A percentile compares a stretch with the other conserved stretches of the same genome.
phyloP scores from a whole-genome alignment of 2,113 vertebrate genomes.

The Sorex araneus region DNA sequence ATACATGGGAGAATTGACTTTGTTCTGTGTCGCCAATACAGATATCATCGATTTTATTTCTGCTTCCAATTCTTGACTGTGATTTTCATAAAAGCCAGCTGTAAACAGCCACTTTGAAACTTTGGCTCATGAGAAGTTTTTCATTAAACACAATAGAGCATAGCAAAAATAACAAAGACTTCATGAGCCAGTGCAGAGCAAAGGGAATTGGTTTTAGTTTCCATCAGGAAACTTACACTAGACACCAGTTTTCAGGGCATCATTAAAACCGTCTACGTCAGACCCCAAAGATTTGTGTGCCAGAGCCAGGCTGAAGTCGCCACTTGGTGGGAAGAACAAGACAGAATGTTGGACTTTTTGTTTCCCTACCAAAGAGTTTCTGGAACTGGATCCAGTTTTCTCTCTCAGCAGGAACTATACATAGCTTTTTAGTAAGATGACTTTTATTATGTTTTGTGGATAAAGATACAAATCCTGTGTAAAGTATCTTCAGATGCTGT shows the following conservation, averaged over 20 bases:
- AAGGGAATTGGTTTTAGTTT: slow-evolving; percentile 52
- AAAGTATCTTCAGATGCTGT: not conserved
- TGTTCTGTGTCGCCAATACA: slow-evolving; percentile 59
- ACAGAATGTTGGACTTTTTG: not conserved
- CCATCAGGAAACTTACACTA: slow-evolving; percentile 40
- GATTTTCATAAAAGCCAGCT: slow-evolving; percentile 88
- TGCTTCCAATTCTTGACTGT: slow-evolving; percentile 85
- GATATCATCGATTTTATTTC: slow-evolving; percentile 82
- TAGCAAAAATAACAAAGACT: slow-evolving; percentile 81
- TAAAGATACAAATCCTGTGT: slow-evolving; percentile 62
- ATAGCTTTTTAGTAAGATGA: slow-evolving; percentile 13
- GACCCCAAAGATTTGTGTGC: not conserved
- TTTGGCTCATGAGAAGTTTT: slow-evolving; percentile 84
- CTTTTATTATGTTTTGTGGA: slow-evolving; percentile 21
- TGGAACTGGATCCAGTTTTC: slow-evolving; percentile 63
- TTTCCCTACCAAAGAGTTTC: slow-evolving; percentile 62
- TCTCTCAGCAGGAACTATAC: slow-evolving; percentile 25
- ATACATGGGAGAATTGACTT: not conserved
- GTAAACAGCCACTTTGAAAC: slow-evolving; percentile 86
- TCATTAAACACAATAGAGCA: slow-evolving; percentile 85
- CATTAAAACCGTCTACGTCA: not conserved
- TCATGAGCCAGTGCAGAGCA: slow-evolving; percentile 83
- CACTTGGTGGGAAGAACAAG: slow-evolving; percentile 7
- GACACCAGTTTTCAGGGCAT: not conserved
- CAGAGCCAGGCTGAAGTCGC: not conserved